Base-by-base conservation (phyloP, 2,797 vertebrate species). In the Momotus momota region DNA sequence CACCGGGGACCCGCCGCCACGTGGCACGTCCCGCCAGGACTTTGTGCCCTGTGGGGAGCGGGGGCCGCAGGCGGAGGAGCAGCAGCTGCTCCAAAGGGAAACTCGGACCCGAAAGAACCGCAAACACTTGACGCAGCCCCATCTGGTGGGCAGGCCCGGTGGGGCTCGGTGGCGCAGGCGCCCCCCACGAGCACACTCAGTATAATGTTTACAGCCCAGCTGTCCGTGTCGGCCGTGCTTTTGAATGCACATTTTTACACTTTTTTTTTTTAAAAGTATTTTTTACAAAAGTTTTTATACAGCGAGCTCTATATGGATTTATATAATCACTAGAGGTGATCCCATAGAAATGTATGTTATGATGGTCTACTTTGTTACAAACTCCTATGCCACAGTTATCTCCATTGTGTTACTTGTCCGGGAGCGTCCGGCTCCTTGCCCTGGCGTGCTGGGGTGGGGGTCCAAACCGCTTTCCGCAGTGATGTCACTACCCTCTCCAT, bases 151-250 rank as follows among this genome's bases (percentile, higher is more conserved):
- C 96, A 97, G 97, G 97, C 97, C 98, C 97, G 97, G 98, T 69
- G 96, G 88, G 98, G 98, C 97, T 97, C 12, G 93, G 98, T 99
- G 99, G 98, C 99, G 99, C 99, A 98, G 99, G 99, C 99, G 99
- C 99, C 99, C 98, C 98, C 94, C 99, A 96, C 96, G 98, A 99
- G 99, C 99, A 99, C 98, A 99, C 98, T 98, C 98, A 98, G 98
- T 98, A 97, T 97, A 99, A 98, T 99, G 99, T 99, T 99, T 99
- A 99, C 99, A 99, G 98, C 98, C 97, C 98, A 98, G 98, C 98
- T 98, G 98, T 98, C 98, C 97, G 96, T 93, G 95, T 95, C 26
- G 98, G 98, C 98, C 98, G 98, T 98, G 98, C 97, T 98, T 96
- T 98, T 97, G 98, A 98, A 98, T 98, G 98, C 98, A 98, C 98